Percentiles rank a stretch among this genome's conserved stretches.
These are phyloP conservation scores for Exocentrus adspersus DNA, from an alignment of 2,888 invertebrate species.

Conservation along the genomic window DNA sequence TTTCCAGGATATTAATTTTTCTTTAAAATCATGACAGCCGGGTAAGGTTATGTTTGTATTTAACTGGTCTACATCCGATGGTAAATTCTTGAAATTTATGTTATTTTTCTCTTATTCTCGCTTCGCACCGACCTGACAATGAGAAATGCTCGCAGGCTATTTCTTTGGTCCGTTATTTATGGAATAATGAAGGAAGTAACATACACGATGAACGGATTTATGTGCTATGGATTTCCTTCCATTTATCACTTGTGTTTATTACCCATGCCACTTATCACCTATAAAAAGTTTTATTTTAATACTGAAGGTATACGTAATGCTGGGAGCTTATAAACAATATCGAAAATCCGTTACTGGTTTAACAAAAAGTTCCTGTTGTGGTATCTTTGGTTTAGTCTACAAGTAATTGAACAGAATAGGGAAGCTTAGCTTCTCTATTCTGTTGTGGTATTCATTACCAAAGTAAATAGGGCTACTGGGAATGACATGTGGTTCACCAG, in stretches of 20 bases:
- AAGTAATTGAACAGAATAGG: neutral
- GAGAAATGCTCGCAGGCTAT: slow-evolving; percentile 50
- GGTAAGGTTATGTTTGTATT: slow-evolving; percentile 46
- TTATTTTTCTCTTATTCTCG: slow-evolving; percentile 49
- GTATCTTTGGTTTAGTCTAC: too few relatives aligned
- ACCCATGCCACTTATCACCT: slow-evolving; percentile 24
- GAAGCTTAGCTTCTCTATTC: neutral
- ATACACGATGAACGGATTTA: slow-evolving; percentile 43
- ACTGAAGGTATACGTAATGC: too few relatives aligned
- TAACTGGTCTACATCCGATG: slow-evolving; percentile 50
- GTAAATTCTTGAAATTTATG: slow-evolving; percentile 50
- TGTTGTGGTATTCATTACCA: neutral
- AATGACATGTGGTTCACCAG: neutral
- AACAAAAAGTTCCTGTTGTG: neutral
- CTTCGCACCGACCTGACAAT: slow-evolving; percentile 49
- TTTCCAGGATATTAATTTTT: slow-evolving; percentile 39
- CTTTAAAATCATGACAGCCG: slow-evolving; percentile 39
- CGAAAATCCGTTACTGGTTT: neutral
- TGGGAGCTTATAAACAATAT: too few relatives aligned
- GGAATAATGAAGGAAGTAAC: slow-evolving; percentile 50
- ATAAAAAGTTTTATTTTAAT: slow-evolving; percentile 13
- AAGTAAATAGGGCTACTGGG: neutral
- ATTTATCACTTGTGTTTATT: slow-evolving; percentile 36
- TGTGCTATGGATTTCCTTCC: slow-evolving; percentile 38
- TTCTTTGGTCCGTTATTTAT: slow-evolving; percentile 50